Conservation (phyloP, 2,113 vertebrate genomes). For the Cavia porcellus region DNA sequence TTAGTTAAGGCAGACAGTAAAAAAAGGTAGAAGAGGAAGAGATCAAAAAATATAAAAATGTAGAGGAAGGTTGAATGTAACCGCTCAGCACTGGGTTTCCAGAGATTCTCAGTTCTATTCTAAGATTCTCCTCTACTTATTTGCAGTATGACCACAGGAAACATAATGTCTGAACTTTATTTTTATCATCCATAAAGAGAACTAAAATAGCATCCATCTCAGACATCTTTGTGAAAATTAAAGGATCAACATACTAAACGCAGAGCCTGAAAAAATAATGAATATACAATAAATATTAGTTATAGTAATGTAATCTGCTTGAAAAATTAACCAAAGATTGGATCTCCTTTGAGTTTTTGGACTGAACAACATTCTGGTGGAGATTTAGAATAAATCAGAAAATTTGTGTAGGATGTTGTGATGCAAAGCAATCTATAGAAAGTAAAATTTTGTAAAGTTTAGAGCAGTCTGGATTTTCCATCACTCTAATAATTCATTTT, state of each 20-base stretch:
- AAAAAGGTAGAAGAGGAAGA: neutral
- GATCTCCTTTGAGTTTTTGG: neutral
- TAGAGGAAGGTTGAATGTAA: neutral
- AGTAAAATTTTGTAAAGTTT: neutral
- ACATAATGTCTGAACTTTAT: neutral
- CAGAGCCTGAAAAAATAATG: neutral
- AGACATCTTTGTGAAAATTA: constrained; percentile 19
- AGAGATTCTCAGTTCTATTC: neutral
- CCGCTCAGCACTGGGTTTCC: neutral
- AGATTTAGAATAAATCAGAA: neutral
- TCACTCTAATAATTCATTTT: constrained; percentile 5
- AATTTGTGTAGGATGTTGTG: neutral
- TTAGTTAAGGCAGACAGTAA: neutral
- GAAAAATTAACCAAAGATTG: constrained; percentile 44
- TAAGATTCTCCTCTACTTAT: neutral
- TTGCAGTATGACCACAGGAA: neutral
- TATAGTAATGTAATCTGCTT: constrained; percentile 50
- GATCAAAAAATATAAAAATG: constrained; percentile 27
- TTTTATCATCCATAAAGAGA: neutral
- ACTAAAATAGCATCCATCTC: constrained; percentile 26
- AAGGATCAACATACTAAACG: neutral
- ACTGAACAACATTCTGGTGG: neutral
- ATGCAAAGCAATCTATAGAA: neutral
- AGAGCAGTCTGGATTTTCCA: constrained; percentile 29
- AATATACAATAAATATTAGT: constrained; percentile 29